phyloP scores from a whole-genome alignment of 2,113 vertebrate species.

The Catharus fuscescens region DNA sequence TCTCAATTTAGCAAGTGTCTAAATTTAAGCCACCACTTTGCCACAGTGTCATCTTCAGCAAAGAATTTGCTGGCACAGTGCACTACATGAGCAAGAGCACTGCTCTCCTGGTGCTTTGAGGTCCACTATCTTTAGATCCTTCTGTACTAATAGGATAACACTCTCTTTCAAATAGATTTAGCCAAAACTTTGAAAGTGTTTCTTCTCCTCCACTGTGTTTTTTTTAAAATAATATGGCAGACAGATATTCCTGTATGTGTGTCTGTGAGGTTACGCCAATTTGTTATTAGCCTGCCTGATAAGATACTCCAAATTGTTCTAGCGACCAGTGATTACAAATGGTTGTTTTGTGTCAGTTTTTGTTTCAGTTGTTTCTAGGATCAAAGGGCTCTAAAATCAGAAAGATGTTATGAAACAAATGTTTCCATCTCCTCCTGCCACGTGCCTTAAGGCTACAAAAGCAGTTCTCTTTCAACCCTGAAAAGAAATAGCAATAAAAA shows the following conservation, averaged over 20 bases:
- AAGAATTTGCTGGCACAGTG: background rate
- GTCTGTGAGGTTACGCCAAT: background rate
- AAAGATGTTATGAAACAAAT: background rate
- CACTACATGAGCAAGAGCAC: background rate
- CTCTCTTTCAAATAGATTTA: background rate
- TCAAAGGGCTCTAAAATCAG: slow-evolving; percentile 13
- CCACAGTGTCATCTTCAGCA: background rate
- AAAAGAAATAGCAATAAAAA: slow-evolving; percentile 15
- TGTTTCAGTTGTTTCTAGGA: background rate
- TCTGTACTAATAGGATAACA: background rate
- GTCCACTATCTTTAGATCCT: background rate
- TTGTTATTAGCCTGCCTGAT: background rate
- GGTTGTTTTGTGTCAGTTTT: background rate
- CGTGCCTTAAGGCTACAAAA: slow-evolving; percentile 4
- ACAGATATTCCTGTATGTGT: background rate
- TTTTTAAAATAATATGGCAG: background rate
- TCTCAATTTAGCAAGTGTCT: background rate
- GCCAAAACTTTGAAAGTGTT: background rate
- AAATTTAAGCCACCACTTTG: background rate
- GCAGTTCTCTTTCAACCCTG: background rate
- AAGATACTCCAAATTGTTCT: background rate
- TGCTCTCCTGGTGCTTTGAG: background rate
- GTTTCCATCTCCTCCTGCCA: slow-evolving; percentile 31
- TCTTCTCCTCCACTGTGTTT: background rate
- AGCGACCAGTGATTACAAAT: background rate